phyloP scores from a whole-genome alignment of 2,113 vertebrate species.

The Psettodes erumei region DNA sequence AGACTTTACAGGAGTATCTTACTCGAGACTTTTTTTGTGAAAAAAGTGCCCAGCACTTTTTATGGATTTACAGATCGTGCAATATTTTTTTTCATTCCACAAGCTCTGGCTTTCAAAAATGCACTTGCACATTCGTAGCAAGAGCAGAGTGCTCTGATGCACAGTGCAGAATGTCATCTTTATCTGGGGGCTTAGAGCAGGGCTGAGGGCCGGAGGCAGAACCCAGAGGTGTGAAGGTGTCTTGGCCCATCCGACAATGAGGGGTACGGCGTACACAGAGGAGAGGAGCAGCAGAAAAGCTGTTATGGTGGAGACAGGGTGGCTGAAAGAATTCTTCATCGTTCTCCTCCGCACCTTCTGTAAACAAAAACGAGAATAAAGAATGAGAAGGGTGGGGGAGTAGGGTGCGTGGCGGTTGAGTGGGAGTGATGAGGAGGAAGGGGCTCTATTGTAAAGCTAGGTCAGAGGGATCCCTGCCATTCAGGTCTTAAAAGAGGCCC shows the following conservation, averaged over 20 bases:
- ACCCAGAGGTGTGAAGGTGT: slow-evolving; percentile 62
- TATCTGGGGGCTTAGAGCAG: slow-evolving; percentile 9
- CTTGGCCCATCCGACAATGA: slow-evolving; percentile 16
- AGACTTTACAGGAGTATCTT: slow-evolving; percentile 11
- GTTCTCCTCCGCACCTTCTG: slow-evolving; percentile 49
- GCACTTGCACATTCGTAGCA: background rate
- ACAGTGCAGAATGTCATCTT: slow-evolving; percentile 12
- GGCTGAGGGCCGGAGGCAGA: slow-evolving; percentile 17
- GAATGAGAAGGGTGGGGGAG: slow-evolving; percentile 40
- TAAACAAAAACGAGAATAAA: slow-evolving; percentile 59
- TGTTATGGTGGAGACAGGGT: slow-evolving; percentile 50
- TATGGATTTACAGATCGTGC: slow-evolving; percentile 9
- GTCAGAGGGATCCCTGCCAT: slow-evolving; percentile 80
- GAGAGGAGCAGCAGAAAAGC: slow-evolving; percentile 27
- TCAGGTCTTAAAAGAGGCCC: slow-evolving; percentile 80
- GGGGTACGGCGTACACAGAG: slow-evolving; percentile 1
- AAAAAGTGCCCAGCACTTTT: background rate
- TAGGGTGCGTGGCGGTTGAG: slow-evolving; percentile 41
- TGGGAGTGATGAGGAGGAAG: slow-evolving; percentile 43
- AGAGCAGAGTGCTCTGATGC: background rate
- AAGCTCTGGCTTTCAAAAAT: slow-evolving; percentile 12
- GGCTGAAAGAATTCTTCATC: slow-evolving; percentile 53
- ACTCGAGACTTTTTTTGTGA: background rate
- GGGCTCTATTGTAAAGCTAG: slow-evolving; percentile 68
- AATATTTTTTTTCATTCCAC: slow-evolving; percentile 16